Percentiles rank a stretch among this genome's conserved stretches.
These are phyloP conservation scores for Zoanthus sociatus DNA, from an alignment of 92 coral and sea anemone genomes.

Conservation along the genomic window DNA sequence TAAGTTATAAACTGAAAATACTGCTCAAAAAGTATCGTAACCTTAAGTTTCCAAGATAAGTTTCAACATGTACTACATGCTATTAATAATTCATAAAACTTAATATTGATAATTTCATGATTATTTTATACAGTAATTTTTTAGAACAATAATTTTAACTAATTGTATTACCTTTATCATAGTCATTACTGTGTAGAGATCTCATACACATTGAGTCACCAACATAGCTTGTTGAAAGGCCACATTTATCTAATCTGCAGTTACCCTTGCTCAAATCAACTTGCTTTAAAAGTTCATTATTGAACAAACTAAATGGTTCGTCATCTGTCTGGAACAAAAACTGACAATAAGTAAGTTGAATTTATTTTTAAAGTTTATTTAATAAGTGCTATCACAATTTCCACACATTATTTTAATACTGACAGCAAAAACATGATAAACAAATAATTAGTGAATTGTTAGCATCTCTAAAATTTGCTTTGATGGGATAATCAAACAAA, in stretches of 20 bases:
- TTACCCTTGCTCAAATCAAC: slow-evolving; percentile 86
- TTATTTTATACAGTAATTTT: not conserved
- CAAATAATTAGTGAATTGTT: no score
- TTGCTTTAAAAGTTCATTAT: slow-evolving; percentile 72
- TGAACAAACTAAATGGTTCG: slow-evolving; percentile 75
- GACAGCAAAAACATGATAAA: no score
- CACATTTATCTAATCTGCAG: slow-evolving; percentile 72
- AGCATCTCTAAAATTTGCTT: no score
- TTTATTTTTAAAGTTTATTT: no score
- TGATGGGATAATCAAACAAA: no score
- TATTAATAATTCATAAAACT: not conserved
- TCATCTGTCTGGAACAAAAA: slow-evolving; percentile 60
- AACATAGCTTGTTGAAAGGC: slow-evolving; percentile 76
- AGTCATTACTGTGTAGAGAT: slow-evolving; percentile 83
- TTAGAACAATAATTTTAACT: not conserved
- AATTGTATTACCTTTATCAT: slow-evolving; percentile 78
- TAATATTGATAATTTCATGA: not conserved
- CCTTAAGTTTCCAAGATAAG: no score
- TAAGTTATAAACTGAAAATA: no score
- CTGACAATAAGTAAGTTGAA: not conserved
- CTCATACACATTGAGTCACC: slow-evolving; percentile 82
- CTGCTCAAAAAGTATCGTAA: no score
- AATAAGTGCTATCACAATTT: no score
- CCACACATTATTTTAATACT: no score
- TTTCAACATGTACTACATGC: not conserved